Evolutionary conservation across 2,113 vertebrate genomes (phyloP).

Genomic region (Charadrius vociferus): DNA sequence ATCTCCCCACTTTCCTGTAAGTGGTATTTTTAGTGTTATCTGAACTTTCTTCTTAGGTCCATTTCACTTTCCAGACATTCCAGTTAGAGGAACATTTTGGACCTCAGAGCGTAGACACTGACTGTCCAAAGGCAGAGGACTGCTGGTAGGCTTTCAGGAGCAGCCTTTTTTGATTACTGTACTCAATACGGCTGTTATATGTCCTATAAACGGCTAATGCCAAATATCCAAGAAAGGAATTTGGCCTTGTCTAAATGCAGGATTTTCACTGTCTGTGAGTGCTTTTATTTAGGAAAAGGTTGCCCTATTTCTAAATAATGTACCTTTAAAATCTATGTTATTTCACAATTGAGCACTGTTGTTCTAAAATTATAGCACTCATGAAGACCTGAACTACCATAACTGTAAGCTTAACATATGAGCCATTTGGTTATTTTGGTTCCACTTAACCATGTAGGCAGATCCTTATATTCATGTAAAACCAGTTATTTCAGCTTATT

Average conservation of each 20-base stretch:
- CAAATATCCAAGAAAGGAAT: conserved; percentile 16
- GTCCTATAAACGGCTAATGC: background rate
- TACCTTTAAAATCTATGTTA: background rate
- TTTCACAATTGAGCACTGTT: background rate
- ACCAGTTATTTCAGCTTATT: background rate
- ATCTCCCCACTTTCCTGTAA: background rate
- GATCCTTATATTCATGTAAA: background rate
- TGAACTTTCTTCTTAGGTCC: background rate
- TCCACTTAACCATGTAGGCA: conserved; percentile 25
- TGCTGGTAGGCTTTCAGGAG: background rate
- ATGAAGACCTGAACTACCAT: background rate
- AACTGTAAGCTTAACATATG: background rate
- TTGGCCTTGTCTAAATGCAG: background rate
- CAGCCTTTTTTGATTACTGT: background rate
- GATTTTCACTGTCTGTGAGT: background rate
- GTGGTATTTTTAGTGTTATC: background rate
- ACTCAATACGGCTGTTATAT: background rate
- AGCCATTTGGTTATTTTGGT: conserved; percentile 40
- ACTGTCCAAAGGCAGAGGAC: background rate
- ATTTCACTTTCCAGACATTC: background rate
- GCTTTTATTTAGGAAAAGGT: background rate
- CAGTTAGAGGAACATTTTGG: background rate
- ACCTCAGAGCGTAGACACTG: background rate
- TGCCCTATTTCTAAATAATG: background rate
- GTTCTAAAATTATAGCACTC: background rate